phyloP scores from a whole-genome alignment of 2,797 vertebrate genomes.

The Ctenochaetus hawaiiensis region DNA sequence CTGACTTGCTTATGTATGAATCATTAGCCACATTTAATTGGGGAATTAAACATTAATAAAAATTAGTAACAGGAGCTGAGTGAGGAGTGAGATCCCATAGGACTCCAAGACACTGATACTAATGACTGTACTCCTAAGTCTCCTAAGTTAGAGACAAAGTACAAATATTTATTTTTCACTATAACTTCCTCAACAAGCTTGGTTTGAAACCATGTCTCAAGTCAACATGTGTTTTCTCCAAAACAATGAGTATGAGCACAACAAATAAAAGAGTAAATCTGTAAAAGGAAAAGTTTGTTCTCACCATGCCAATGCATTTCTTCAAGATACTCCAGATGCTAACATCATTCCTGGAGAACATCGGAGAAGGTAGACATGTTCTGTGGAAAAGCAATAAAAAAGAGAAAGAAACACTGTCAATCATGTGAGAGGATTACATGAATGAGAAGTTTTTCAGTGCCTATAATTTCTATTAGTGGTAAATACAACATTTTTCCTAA shows the following conservation, averaged over 20 bases:
- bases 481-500: background rate
- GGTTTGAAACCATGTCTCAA: background rate
- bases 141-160: background rate
- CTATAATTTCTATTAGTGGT: background rate
- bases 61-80: conserved; percentile 29
- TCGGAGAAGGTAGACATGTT: conserved; percentile 92
- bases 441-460: background rate
- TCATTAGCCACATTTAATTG: conserved; percentile 53
- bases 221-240: background rate
- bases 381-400: conserved; percentile 73
- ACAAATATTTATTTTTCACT: conserved; percentile 33
- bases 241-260: background rate
- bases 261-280: background rate
- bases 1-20: conserved; percentile 8
- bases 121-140: conserved; percentile 23
- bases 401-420: conserved; percentile 12
- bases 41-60: conserved; percentile 52
- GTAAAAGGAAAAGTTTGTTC: conserved; percentile 37
- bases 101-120: conserved; percentile 28
- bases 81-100: conserved; percentile 26
- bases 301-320: conserved; percentile 99
- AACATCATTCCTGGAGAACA: conserved; percentile 98
- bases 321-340: conserved; percentile 99
- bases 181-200: background rate
- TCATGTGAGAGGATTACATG: background rate